phyloP scores from a whole-genome alignment of 2,113 vertebrate species.

The Rhynchopsitta pachyrhyncha region DNA sequence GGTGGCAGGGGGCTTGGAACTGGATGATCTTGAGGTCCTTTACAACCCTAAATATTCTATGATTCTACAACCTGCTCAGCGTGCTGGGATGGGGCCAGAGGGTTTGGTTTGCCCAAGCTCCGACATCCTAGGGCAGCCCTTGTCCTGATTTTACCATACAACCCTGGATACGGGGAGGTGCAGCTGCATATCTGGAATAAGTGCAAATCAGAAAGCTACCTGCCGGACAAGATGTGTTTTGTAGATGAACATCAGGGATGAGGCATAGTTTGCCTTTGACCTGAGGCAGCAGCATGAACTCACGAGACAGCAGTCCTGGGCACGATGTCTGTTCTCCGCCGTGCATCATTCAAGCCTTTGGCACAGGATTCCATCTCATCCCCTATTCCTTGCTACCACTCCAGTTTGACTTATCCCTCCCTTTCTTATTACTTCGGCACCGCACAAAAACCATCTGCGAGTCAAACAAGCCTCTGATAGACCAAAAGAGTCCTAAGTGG shows the following conservation, averaged over 20 bases:
- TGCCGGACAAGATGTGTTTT: background rate
- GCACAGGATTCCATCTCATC: background rate
- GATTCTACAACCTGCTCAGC: background rate
- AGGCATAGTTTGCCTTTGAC: background rate
- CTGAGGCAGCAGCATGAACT: background rate
- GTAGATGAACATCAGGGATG: background rate
- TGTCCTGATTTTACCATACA: background rate
- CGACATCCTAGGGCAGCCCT: background rate
- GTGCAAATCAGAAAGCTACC: background rate
- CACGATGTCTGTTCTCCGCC: fast-evolving
- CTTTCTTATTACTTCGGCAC: background rate
- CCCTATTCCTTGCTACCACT: background rate
- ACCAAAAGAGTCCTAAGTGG: constrained; percentile 47
- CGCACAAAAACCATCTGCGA: constrained; percentile 29
- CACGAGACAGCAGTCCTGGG: background rate
- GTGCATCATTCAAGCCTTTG: background rate
- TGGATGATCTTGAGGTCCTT: too few species aligned
- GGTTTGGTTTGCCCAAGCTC: background rate
- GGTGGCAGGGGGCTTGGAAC: too few species aligned
- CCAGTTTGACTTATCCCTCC: background rate
- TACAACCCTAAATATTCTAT: too few species aligned
- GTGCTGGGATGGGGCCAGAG: background rate
- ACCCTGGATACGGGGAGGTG: background rate
- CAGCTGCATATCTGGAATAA: background rate
- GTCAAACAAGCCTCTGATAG: background rate